phyloP scores from a whole-genome alignment of 2,113 vertebrate genomes.

The Pterophyllum scalare region DNA sequence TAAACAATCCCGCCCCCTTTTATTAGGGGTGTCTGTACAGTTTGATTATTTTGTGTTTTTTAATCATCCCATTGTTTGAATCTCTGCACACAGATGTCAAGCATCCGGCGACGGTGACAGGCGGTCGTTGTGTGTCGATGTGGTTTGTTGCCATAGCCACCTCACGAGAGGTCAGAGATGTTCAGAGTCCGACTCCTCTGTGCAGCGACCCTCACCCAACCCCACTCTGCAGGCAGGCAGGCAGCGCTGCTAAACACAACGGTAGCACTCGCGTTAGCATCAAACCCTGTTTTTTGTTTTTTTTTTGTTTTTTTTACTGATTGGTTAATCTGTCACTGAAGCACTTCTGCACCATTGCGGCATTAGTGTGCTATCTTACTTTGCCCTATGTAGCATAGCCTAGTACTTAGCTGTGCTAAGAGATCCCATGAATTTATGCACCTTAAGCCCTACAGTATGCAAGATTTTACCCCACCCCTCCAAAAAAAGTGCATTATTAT shows the following conservation, averaged over 20 bases:
- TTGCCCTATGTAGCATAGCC: slow-evolving; percentile 74
- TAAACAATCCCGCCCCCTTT: slow-evolving; percentile 11
- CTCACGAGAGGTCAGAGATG: not conserved
- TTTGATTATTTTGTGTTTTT: slow-evolving; percentile 38
- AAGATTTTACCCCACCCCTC: slow-evolving; percentile 59
- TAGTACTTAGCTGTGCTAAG: slow-evolving; percentile 68
- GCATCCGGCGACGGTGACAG: slow-evolving; percentile 40
- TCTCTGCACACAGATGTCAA: slow-evolving; percentile 60
- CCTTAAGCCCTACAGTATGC: slow-evolving; percentile 81
- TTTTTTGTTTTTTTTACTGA: slow-evolving; percentile 8
- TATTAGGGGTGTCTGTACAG: slow-evolving; percentile 43
- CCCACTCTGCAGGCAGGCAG: not conserved
- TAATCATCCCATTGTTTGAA: slow-evolving; percentile 50
- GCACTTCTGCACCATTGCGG: slow-evolving; percentile 60
- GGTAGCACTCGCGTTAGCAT: slow-evolving; percentile 51
- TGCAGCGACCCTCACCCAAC: slow-evolving; percentile 32
- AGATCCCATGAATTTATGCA: slow-evolving; percentile 75
- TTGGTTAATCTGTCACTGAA: slow-evolving; percentile 67
- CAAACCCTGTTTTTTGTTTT: slow-evolving; percentile 24
- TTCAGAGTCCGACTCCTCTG: slow-evolving; percentile 29
- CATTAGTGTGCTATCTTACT: slow-evolving; percentile 61
- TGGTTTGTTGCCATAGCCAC: slow-evolving; percentile 43
- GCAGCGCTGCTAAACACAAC: slow-evolving; percentile 38
- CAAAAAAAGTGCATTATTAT: slow-evolving; percentile 57
- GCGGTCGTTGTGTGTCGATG: slow-evolving; percentile 31